phyloP scores from a whole-genome alignment of 2,113 vertebrate genomes.

The Anoplopoma fimbria region DNA sequence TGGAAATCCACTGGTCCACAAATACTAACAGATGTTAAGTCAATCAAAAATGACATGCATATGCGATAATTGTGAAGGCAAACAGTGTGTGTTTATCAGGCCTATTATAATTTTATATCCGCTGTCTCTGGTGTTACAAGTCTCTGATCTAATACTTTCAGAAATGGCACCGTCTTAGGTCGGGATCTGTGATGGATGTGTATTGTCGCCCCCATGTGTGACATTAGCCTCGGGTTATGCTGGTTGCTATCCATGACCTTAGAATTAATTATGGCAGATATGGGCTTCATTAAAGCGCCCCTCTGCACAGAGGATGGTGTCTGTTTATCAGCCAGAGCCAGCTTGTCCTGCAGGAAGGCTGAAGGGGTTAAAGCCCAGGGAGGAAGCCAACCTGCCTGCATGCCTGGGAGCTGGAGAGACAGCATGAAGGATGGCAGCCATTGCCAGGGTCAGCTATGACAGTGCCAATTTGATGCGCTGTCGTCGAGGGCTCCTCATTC shows the following conservation, averaged over 20 bases:
- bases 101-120: constrained; percentile 11
- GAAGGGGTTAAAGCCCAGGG: constrained; percentile 70
- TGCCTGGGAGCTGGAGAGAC: constrained; percentile 70
- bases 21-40: constrained; percentile 67
- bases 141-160: constrained; percentile 41
- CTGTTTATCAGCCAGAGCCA: constrained; percentile 72
- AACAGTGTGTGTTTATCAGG: constrained; percentile 25
- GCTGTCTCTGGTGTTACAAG: background rate
- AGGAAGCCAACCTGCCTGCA: constrained; percentile 62
- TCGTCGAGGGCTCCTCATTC: constrained; percentile 87
- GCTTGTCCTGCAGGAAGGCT: constrained; percentile 60
- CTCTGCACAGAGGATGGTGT: constrained; percentile 54
- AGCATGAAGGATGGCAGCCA: constrained; percentile 82
- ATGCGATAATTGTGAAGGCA: constrained; percentile 32
- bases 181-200: constrained; percentile 8
- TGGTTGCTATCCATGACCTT: constrained; percentile 64
- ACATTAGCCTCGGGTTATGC: constrained; percentile 70
- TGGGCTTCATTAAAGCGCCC: constrained; percentile 66
- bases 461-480: constrained; percentile 94
- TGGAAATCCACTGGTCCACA: constrained; percentile 56
- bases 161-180: constrained; percentile 18
- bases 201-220: constrained; percentile 39
- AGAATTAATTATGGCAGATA: constrained; percentile 78
- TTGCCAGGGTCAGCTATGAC: constrained; percentile 92
- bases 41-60: constrained; percentile 42